These are phyloP conservation scores for Troglohyphantes excavatus DNA, from an alignment of 2,888 invertebrate genomes.

Conservation along the genomic window DNA sequence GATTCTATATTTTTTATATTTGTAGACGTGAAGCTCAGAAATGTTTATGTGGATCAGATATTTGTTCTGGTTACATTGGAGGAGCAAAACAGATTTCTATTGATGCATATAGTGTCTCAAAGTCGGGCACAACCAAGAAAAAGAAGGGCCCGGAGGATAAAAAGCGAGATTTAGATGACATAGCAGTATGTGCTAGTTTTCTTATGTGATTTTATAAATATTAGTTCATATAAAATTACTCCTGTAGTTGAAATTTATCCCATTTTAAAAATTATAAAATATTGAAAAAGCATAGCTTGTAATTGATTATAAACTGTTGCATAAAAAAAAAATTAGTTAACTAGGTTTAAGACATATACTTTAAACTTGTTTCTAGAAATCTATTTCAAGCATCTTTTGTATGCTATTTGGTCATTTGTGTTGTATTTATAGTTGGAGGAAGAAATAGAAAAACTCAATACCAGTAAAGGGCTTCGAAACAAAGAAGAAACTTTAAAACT, in stretches of 20 bases:
- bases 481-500: conserved; percentile 94
- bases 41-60: conserved; percentile 94
- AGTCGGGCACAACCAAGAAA: conserved; percentile 74
- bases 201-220: no score
- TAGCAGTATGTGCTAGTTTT: conserved; percentile 84
- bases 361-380: no score
- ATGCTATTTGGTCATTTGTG: no score
- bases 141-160: conserved; percentile 78
- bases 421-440: conserved; percentile 88
- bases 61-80: conserved; percentile 98
- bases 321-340: no score
- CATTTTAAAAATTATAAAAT: no score
- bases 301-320: no score
- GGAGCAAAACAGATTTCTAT: conserved; percentile 80
- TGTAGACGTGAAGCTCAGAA: conserved; percentile 95
- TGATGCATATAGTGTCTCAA: conserved; percentile 84
- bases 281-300: no score
- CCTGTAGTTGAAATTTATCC: no score
- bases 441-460: conserved; percentile 90
- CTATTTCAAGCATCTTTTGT: no score
- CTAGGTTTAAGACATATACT: no score
- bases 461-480: conserved; percentile 90
- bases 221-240: no score
- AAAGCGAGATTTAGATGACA: conserved; percentile 85
- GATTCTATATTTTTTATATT: neutral